These are phyloP conservation scores for Calycopis cecrops DNA, from an alignment of 1,140 invertebrate species.

Conservation along the genomic window DNA sequence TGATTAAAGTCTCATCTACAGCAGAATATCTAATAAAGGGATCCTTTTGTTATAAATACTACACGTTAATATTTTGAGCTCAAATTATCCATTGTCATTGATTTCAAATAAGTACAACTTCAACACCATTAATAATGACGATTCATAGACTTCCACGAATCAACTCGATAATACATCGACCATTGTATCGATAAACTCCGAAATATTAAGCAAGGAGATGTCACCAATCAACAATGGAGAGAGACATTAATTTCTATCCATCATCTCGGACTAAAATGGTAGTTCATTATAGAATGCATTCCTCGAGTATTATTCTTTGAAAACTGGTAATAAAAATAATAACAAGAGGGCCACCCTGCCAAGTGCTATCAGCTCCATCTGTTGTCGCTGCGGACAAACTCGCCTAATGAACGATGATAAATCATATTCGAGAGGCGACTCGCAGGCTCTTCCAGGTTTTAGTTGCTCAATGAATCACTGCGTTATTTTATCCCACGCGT, in stretches of 20 bases:
- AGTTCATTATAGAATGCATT: slow-evolving; percentile 73
- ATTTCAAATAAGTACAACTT: slow-evolving; percentile 9
- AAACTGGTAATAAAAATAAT: slow-evolving; percentile 73
- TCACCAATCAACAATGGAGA: slow-evolving; percentile 69
- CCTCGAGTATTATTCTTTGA: slow-evolving; percentile 72
- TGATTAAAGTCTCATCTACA: too few relatives aligned
- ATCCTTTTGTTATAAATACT: neutral
- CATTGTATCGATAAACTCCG: slow-evolving; percentile 48
- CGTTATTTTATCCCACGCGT: slow-evolving; percentile 15
- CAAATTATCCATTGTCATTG: slow-evolving; percentile 11
- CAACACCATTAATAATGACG: slow-evolving; percentile 29
- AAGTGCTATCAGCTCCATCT: slow-evolving; percentile 74
- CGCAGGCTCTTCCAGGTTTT: slow-evolving; percentile 49
- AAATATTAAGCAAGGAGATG: slow-evolving; percentile 49
- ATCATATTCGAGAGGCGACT: slow-evolving; percentile 73
- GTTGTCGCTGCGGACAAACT: slow-evolving; percentile 74
- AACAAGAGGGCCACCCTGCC: slow-evolving; percentile 72
- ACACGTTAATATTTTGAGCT: slow-evolving; percentile 7
- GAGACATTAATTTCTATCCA: slow-evolving; percentile 72
- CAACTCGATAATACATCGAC: slow-evolving; percentile 34
- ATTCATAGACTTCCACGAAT: slow-evolving; percentile 41
- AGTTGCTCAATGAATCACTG: slow-evolving; percentile 34
- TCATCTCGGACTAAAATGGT: slow-evolving; percentile 67
- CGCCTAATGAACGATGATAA: slow-evolving; percentile 74
- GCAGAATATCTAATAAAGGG: too few relatives aligned